A percentile compares a stretch with the other conserved stretches of the same genome.
phyloP scores from a whole-genome alignment of 2,113 vertebrate species.

The Zeus faber region DNA sequence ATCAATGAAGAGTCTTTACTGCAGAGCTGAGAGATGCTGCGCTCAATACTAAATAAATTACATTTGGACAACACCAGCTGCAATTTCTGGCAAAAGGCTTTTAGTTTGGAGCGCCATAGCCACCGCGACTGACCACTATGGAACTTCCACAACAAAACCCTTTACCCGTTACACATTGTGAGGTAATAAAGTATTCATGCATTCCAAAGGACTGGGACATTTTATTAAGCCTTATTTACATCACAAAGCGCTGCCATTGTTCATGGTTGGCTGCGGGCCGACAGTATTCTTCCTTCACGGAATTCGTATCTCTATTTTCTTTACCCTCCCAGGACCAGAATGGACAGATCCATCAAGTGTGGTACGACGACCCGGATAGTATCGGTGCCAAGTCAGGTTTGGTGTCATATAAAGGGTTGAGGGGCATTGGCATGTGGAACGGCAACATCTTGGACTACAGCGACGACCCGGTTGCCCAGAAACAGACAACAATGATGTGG shows the following conservation, averaged over 20 bases:
- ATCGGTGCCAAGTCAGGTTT: conserved; percentile 82
- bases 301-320: conserved; percentile 18
- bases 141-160: conserved; percentile 16
- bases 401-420: conserved; percentile 73
- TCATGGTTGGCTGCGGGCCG: background rate
- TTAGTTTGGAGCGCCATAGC: conserved; percentile 1
- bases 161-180: background rate
- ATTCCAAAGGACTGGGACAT: background rate
- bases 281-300: background rate
- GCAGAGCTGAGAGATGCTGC: background rate
- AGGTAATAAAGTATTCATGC: conserved; percentile 6
- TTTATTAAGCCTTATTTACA: background rate
- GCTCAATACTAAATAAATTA: background rate
- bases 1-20: conserved; percentile 5
- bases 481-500: conserved; percentile 90
- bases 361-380: conserved; percentile 90
- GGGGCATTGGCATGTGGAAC: conserved; percentile 96
- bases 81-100: background rate
- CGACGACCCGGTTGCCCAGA: conserved; percentile 61
- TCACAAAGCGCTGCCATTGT: conserved; percentile 5
- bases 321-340: conserved; percentile 71
- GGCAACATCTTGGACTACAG: conserved; percentile 88
- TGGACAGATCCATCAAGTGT: conserved; percentile 86
- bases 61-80: conserved; percentile 8
- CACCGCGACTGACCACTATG: background rate